phyloP scores from a whole-genome alignment of 2,113 vertebrate genomes.

The Ptilonorhynchus violaceus region DNA sequence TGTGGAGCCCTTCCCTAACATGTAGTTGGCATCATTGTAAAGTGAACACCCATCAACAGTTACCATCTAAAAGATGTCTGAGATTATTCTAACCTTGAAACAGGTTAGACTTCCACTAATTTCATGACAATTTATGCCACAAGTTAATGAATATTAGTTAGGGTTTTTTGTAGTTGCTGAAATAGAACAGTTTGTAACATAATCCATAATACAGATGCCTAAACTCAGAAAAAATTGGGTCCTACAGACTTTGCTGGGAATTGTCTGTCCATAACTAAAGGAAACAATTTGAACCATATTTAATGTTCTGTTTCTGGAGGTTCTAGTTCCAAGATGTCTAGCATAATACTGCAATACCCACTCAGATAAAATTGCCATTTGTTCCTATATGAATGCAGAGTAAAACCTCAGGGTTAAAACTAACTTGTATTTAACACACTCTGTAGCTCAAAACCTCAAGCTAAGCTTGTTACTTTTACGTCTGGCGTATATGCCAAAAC shows the following conservation, averaged over 20 bases:
- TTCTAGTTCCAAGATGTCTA: background rate
- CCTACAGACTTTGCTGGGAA: background rate
- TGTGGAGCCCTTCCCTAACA: background rate
- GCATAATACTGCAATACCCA: background rate
- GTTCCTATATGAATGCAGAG: background rate
- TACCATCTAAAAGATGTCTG: background rate
- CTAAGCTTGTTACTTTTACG: background rate
- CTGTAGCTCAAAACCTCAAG: background rate
- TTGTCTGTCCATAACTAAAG: background rate
- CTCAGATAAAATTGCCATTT: background rate
- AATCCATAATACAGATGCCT: background rate
- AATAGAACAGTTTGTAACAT: background rate
- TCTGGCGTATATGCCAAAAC: background rate
- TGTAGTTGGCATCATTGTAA: background rate
- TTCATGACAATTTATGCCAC: background rate
- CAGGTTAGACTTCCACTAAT: background rate
- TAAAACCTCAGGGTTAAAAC: background rate
- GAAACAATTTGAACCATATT: background rate
- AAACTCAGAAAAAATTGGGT: background rate
- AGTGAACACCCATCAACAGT: background rate
- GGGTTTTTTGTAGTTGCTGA: background rate
- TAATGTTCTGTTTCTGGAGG: background rate
- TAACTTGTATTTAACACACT: background rate
- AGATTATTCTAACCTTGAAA: background rate
- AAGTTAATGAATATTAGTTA: background rate